Base-by-base conservation (phyloP, 2,113 vertebrate species). In the Bagarius yarrelli region DNA sequence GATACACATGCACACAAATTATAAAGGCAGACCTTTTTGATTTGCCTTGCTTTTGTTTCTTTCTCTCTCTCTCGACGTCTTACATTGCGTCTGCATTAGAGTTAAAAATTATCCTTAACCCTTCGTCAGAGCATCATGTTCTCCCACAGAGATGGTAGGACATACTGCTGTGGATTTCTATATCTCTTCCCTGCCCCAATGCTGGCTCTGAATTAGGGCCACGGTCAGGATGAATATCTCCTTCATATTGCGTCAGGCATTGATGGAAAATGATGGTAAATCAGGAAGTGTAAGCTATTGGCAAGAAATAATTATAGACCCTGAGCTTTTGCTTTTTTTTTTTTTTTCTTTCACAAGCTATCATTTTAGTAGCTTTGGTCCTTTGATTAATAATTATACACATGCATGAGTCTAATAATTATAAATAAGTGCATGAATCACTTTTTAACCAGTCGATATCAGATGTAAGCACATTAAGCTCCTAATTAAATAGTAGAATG, bases 11-110 rank as follows among this genome's bases (percentile, higher is more conserved):
- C 74, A 53, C 19, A 70, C 47, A 82, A 72, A 82, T 76, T 70
- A 77, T 67, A 61, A 23, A 60, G 30, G 18, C 73, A 47, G 63
- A 47, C 72, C 59, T 13, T 25, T 32, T 25, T 81, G 74, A 77
- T 81, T 76, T 81, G 81, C 78, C 25, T 76, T 84, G 77, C 78
- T 59, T 44, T 44, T 59, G 72, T 40, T 59, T 75, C 34, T 36
- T 5, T 34, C 55, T 44, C n/a, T 14, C 21, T 34, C 40, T 32
- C 1, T 5, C 0, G 2, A 32, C 1, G 70, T 53, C 47, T 72
- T 44, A 0, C 9, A 16, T 47, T 53, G 70, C 70, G 53, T 44
- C 70, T 72, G 70, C 27, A 16, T 53, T 16, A 72, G 47, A 72
- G 50, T 16, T 25, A 12, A 21, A 21, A 72, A 53, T 25, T 72